phyloP scores from a whole-genome alignment of 2,113 vertebrate genomes.

The Leptodactylus fuscus region DNA sequence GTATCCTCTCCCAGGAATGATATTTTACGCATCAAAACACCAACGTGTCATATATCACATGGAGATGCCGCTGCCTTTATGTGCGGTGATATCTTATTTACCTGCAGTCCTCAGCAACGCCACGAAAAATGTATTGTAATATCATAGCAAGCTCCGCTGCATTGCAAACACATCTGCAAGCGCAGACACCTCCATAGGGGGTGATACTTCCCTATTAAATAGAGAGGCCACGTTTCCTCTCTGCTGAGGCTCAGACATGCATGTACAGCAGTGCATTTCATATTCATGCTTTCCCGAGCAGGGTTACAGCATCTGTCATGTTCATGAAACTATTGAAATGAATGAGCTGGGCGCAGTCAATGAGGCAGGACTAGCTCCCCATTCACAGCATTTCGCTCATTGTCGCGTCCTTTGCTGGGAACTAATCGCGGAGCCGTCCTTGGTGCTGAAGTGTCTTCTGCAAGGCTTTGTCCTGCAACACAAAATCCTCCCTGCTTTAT shows the following conservation, averaged over 20 bases:
- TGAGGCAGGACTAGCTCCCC: neutral
- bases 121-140: neutral
- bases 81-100: neutral
- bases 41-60: neutral
- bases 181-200: no score
- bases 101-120: neutral
- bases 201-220: neutral
- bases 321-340: neutral
- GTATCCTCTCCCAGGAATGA: neutral
- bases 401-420: no score
- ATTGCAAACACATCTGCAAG: no score
- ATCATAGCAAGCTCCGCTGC: no score
- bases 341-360: no score
- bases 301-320: neutral
- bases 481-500: neutral
- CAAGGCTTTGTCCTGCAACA: no score
- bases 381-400: neutral
- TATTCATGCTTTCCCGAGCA: no score
- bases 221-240: no score
- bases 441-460: neutral
- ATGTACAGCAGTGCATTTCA: neutral
- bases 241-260: no score
- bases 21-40: neutral
- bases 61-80: neutral
- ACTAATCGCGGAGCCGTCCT: neutral